Evolutionary conservation across 2,888 invertebrate species (phyloP), one percentile per base, ranked within the genome.

Genomic region (Halictus ligatus): DNA sequence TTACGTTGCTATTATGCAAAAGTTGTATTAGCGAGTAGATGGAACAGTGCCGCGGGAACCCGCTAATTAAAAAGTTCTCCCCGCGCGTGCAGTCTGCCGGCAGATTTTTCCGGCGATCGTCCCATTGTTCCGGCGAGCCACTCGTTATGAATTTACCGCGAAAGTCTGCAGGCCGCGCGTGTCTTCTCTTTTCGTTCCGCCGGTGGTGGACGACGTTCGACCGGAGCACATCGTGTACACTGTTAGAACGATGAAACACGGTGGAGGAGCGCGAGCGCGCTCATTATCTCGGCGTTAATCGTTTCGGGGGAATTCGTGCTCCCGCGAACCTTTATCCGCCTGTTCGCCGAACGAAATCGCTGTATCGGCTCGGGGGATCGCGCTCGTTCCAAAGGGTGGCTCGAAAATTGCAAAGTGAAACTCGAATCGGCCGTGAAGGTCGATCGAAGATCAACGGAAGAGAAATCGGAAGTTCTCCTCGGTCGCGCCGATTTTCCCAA

Each of bases 51-150:
- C 40, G 69, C 69, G 43, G 13, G 40, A 67, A 29, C 54, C 69
- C 50, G 82, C 86, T 78, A 86, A 87, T 87, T 86, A 87, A 87
- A 87, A 87, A 87, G 75, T 87, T 86, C 72, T 18, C 74, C 75
- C 54, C 75, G 67, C 60, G 54, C 54, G 69, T 48, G 82, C 58
- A 40, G 77, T 75, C 80, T 67, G 80, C 78, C 69, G n/a, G 71
- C 21, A 64, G 58, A 83, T 77, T 85, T 77, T 83, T 80, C 80
- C 79, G 67, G 4, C 83, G 75, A 69, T 69, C 60, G 29, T 72
- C 78, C 50, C 74, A 21, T 75, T 69, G 82, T 80, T 67, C 15
- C 5, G 50, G 77, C 48, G 35, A 72, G 7, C 48, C 25, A 73
- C 80, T 80, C 87, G 58, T 86, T 83, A 86, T 83, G 83, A 81